Percentiles rank a stretch among this genome's conserved stretches.
phyloP scores from a whole-genome alignment of 2,113 vertebrate species.

The Turnix velox region DNA sequence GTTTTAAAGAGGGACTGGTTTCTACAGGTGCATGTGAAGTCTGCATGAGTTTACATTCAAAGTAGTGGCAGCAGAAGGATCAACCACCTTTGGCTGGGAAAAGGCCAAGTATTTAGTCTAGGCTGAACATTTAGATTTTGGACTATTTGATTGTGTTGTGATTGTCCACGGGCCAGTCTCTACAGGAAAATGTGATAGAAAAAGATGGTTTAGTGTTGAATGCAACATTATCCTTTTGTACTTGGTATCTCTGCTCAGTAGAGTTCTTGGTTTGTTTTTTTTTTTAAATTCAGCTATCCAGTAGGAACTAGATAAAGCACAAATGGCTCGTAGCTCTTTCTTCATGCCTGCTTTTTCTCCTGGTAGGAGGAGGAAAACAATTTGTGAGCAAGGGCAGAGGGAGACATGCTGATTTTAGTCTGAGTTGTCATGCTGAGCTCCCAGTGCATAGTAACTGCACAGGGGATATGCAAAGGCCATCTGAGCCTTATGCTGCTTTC shows the following conservation, averaged over 20 bases:
- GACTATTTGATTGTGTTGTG: not conserved
- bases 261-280: not conserved
- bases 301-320: no score
- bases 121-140: not conserved
- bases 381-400: rapidly evolving
- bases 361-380: not conserved
- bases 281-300: not conserved
- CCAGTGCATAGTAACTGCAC: not conserved
- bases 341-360: not conserved
- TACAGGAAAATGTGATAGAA: not conserved
- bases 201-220: not conserved
- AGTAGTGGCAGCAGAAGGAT: not conserved
- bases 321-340: not conserved
- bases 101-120: not conserved
- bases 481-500: not conserved
- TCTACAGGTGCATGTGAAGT: not conserved
- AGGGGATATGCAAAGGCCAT: not conserved
- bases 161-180: not conserved
- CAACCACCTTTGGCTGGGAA: not conserved
- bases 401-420: no score
- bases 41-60: not conserved
- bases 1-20: not conserved
- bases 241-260: not conserved
- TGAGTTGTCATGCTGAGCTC: rapidly evolving
- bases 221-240: not conserved